phyloP scores from a whole-genome alignment of 30 jellyfish, hydroid and myxozoan species.

The Morbakka virulenta region DNA sequence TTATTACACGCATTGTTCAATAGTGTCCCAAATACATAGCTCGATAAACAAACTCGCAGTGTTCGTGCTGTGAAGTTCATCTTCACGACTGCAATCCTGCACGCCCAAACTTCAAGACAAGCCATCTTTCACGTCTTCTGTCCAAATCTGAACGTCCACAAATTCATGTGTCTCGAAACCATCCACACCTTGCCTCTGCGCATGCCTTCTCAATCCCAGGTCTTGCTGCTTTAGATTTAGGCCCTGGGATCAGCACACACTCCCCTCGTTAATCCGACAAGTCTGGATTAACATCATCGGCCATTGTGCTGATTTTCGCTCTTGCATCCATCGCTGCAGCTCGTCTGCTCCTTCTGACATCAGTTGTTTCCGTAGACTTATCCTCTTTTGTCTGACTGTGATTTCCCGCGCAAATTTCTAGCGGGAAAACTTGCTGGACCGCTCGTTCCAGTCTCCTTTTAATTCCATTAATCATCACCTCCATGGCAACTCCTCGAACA shows the following conservation, averaged over 20 bases:
- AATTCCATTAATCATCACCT: conserved; percentile 1
- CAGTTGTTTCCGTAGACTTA: background rate
- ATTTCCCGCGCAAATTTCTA: background rate
- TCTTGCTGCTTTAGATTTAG: no score
- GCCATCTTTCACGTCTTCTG: no score
- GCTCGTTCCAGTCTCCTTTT: conserved; percentile 42
- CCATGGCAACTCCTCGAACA: conserved; percentile 25
- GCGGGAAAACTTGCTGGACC: conserved; percentile 11
- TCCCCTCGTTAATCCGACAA: conserved; percentile 35
- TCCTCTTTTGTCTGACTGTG: background rate
- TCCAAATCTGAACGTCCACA: no score
- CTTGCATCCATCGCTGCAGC: conserved; percentile 10
- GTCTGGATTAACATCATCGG: conserved; percentile 18
- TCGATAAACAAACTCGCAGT: no score
- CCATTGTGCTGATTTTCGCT: conserved; percentile 37
- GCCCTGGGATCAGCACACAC: conserved; percentile 57
- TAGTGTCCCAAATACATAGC: no score
- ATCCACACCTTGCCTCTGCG: no score
- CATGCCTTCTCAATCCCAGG: no score
- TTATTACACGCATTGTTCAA: no score
- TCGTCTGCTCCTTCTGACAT: background rate
- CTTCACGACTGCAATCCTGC: no score
- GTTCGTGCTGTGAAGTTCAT: no score
- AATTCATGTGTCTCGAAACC: no score
- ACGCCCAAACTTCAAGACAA: no score